phyloP scores from a whole-genome alignment of 2,888 invertebrate species.

The Limnephilus rhombicus region DNA sequence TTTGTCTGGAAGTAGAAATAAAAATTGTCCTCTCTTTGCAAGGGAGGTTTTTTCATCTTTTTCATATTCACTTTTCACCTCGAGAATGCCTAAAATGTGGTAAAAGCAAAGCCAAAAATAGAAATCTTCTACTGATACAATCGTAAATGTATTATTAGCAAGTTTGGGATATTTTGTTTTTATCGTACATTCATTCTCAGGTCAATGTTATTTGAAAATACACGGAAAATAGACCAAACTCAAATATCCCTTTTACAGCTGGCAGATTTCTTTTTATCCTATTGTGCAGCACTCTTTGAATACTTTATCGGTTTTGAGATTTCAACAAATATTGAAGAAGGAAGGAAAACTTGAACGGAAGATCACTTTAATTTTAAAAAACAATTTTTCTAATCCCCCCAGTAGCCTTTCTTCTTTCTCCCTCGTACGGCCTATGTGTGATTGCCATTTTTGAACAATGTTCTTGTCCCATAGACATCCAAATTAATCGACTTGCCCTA shows the following conservation, averaged over 20 bases:
- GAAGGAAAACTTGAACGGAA: not conserved
- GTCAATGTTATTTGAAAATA: constrained; percentile 14
- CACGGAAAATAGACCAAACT: not conserved
- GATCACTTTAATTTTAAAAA: not conserved
- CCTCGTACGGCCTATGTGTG: too few relatives aligned
- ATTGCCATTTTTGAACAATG: too few relatives aligned
- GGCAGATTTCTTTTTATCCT: not conserved
- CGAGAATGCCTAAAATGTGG: constrained; percentile 14
- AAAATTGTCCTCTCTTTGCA: constrained; percentile 6
- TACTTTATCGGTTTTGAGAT: not conserved
- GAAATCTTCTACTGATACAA: constrained; percentile 54
- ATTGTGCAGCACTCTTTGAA: not conserved
- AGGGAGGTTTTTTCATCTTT: not conserved
- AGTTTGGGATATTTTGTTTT: constrained; percentile 37
- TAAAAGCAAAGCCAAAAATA: constrained; percentile 16
- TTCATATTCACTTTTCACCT: not conserved
- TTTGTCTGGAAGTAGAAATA: constrained; percentile 15
- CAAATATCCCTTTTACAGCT: not conserved
- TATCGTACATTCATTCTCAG: constrained; percentile 32
- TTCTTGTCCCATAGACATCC: too few relatives aligned
- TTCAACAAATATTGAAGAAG: not conserved
- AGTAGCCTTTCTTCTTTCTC: too few relatives aligned
- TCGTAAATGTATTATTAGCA: constrained; percentile 53
- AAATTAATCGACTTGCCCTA: too few relatives aligned
- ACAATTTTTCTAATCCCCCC: too few relatives aligned